These are phyloP conservation scores for Rhagophthalmus giganteus DNA, from an alignment of 2,888 invertebrate genomes.

Conservation along the genomic window DNA sequence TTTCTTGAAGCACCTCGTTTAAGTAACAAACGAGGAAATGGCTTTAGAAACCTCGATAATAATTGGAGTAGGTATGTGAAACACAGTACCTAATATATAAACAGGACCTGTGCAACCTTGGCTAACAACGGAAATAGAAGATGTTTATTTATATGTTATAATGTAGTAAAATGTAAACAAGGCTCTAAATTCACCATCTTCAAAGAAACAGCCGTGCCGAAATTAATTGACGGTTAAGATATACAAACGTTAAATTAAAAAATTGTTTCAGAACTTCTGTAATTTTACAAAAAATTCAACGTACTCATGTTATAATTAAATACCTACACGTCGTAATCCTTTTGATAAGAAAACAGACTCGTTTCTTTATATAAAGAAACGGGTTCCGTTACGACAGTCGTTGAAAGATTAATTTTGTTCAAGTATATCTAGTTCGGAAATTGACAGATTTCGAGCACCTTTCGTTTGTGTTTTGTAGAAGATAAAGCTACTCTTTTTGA, in stretches of 20 bases:
- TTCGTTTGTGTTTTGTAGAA: constrained; percentile 4
- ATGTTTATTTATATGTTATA: constrained; percentile 14
- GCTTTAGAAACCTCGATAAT: background rate
- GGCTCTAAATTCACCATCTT: constrained; percentile 9
- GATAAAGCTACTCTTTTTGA: constrained; percentile 7
- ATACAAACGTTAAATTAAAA: background rate
- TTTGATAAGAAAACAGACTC: no score
- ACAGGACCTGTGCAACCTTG: background rate
- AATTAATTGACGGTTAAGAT: constrained; percentile 14
- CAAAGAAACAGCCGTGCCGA: constrained; percentile 12
- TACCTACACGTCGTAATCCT: no score
- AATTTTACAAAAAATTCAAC: no score
- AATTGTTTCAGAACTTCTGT: no score
- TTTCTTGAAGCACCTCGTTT: background rate
- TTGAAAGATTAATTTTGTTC: no score
- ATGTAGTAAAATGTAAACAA: constrained; percentile 16
- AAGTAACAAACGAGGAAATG: background rate
- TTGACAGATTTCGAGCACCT: constrained; percentile 23
- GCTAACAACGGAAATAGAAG: constrained; percentile 15
- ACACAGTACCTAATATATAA: background rate
- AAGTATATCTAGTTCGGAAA: constrained; percentile 20
- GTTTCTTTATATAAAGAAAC: no score
- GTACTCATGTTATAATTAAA: no score
- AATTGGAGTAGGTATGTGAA: background rate
- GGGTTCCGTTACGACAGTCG: no score